These are phyloP conservation scores for Frankliniella fusca DNA, from an alignment of 2,888 invertebrate species.

Conservation along the genomic window DNA sequence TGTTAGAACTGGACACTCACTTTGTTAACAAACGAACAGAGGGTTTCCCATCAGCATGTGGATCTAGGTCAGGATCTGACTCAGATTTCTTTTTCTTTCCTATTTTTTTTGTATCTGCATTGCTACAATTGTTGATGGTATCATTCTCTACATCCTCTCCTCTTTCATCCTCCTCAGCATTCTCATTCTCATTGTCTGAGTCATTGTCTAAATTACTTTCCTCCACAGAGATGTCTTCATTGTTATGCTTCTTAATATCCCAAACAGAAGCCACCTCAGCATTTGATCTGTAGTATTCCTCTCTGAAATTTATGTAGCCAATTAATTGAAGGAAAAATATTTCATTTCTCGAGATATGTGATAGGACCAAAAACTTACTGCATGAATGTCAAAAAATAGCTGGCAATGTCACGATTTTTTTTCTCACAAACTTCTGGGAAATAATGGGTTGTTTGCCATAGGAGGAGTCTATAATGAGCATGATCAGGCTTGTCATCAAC, in stretches of 20 bases:
- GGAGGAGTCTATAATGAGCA: slow-evolving; percentile 68
- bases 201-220: slow-evolving; percentile 39
- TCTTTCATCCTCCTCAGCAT: slow-evolving; percentile 46
- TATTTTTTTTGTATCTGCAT: slow-evolving; percentile 33
- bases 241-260: slow-evolving; percentile 51
- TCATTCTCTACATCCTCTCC: slow-evolving; percentile 39
- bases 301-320: slow-evolving; percentile 43
- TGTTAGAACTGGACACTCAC: slow-evolving; percentile 24
- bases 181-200: slow-evolving; percentile 45
- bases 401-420: slow-evolving; percentile 73
- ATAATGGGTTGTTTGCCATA: slow-evolving; percentile 65
- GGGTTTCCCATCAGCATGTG: slow-evolving; percentile 28
- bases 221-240: slow-evolving; percentile 39
- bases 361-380: slow-evolving; percentile 53
- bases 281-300: slow-evolving; percentile 59
- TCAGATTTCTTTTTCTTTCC: slow-evolving; percentile 30
- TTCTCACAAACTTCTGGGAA: slow-evolving; percentile 73
- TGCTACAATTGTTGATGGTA: slow-evolving; percentile 37
- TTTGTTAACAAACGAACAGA: no score
- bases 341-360: background rate
- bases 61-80: background rate
- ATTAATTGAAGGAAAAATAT: slow-evolving; percentile 42
- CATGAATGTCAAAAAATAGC: slow-evolving; percentile 75
- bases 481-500: slow-evolving; percentile 63
- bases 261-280: slow-evolving; percentile 55